Evolutionary conservation across 2,113 vertebrate species (phyloP).

Genomic region (Neotoma lepida): DNA sequence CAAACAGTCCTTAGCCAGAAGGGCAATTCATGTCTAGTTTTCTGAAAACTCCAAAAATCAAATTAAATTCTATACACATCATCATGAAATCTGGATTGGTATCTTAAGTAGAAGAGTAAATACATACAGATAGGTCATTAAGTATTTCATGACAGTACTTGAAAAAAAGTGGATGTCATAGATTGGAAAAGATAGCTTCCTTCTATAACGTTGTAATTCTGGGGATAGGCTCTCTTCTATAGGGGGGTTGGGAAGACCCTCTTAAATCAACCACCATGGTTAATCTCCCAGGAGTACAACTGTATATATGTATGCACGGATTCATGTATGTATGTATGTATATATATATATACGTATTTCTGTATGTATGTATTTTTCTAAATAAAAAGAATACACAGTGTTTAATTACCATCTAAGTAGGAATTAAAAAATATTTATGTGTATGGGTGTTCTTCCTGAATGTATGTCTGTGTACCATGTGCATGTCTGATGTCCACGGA

Average conservation of each 20-base stretch:
- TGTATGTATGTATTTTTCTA: not conserved
- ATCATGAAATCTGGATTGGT: conserved; percentile 69
- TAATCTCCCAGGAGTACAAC: not conserved
- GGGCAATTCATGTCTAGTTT: conserved; percentile 85
- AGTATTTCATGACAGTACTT: conserved; percentile 57
- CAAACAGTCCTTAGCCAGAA: conserved; percentile 87
- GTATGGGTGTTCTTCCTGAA: not conserved
- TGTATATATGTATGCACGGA: not conserved
- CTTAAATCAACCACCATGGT: conserved; percentile 37
- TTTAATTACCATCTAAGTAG: not conserved
- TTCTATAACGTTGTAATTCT: conserved; percentile 67
- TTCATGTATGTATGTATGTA: not conserved
- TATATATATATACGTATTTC: not conserved
- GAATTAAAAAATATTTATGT: not conserved
- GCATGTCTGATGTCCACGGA: not conserved
- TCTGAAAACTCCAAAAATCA: conserved; percentile 84
- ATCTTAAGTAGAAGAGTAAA: conserved; percentile 68
- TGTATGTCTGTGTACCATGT: not conserved
- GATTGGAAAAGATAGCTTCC: conserved; percentile 53
- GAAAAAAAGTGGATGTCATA: conserved; percentile 50
- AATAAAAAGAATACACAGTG: not conserved
- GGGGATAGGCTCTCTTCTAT: conserved; percentile 38
- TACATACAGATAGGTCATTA: conserved; percentile 72
- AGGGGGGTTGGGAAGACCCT: conserved; percentile 48
- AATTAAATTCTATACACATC: conserved; percentile 79